Evolutionary conservation across 2,113 vertebrate species (phyloP), one percentile per base, ranked within the genome.

Genomic region (Bos indicus): DNA sequence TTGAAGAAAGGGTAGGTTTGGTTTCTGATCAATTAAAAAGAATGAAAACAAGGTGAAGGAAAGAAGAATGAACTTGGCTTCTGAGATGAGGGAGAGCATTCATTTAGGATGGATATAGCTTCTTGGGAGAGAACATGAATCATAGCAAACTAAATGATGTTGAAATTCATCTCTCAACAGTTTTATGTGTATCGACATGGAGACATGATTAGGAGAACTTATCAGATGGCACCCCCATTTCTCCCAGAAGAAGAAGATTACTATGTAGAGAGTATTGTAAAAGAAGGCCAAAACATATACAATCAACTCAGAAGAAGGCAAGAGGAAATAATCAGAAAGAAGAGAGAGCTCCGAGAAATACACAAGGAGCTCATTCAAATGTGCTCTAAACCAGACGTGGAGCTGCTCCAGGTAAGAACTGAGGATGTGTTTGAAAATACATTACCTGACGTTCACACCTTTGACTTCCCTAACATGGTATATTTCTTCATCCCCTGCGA

Each of bases 371-470:
- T 94, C 6, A 46, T 46, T 56, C 12, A 51, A n/a, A 43, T 82
- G 40, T 71, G 59, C 28, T 59, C 78, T 23, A 95, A 90, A 86
- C 23, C 86, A 71, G 80, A 81, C 7, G 33, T 59, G 74, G 67
- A 97, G 59, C 10, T 95, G 16, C 80, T 95, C 7, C 67, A 86
- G 80, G 67, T 97, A 91, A 46, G 40, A 56, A 85, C 17, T 10
- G 21, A 85, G 48, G 4, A 1, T 2, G 8, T 67, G 64, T 67
- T 67, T 1, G 10, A 11, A 48, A 30, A 25, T 30, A 7, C 25
- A 11, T 21, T 46, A 17, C 1, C 13, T 23, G 25, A 28, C 2
- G 7, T 10, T 25, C 16, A 46, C 17, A 52, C 83, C 8, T 40
- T 74, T 13, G 78, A 21, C 43, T 23, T 77, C 54, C 28, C 19